Conservation (phyloP, 1,140 invertebrate genomes). For the Temnothorax curvispinosus region DNA sequence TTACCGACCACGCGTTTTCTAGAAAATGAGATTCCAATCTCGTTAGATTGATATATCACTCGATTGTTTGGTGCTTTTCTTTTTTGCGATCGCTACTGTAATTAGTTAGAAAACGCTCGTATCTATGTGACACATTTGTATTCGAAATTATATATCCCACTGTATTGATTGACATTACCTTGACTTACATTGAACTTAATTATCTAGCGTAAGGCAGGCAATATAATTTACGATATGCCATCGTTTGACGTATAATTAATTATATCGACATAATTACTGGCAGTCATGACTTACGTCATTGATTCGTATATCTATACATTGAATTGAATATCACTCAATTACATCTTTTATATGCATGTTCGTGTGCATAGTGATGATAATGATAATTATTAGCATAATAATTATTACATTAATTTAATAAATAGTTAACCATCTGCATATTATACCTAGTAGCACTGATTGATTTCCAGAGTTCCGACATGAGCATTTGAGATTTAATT, state of each 20-base stretch:
- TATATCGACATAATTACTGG: background rate
- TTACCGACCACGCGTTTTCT: background rate
- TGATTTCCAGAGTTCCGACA: background rate
- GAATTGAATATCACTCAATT: constrained; percentile 32
- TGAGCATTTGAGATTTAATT: background rate
- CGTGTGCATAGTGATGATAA: background rate
- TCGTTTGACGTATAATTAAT: constrained; percentile 42
- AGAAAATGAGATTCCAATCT: constrained; percentile 10
- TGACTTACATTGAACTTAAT: constrained; percentile 24
- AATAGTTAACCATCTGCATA: background rate
- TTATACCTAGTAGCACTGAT: background rate
- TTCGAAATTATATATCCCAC: constrained; percentile 13
- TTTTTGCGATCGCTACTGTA: background rate
- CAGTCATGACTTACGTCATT: constrained; percentile 11
- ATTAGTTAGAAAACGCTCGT: background rate
- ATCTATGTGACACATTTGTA: constrained; percentile 30
- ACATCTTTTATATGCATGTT: background rate
- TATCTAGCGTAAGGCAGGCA: background rate
- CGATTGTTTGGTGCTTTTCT: background rate
- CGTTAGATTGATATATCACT: background rate
- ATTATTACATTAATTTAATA: constrained; percentile 32
- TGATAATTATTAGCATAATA: constrained; percentile 6
- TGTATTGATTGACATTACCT: background rate
- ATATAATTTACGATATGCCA: constrained; percentile 44
- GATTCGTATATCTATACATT: background rate